A percentile compares a stretch with the other conserved stretches of the same genome.
Evolutionary conservation across 2,113 vertebrate genomes (phyloP).

Genomic region (Odobenus rosmarus): DNA sequence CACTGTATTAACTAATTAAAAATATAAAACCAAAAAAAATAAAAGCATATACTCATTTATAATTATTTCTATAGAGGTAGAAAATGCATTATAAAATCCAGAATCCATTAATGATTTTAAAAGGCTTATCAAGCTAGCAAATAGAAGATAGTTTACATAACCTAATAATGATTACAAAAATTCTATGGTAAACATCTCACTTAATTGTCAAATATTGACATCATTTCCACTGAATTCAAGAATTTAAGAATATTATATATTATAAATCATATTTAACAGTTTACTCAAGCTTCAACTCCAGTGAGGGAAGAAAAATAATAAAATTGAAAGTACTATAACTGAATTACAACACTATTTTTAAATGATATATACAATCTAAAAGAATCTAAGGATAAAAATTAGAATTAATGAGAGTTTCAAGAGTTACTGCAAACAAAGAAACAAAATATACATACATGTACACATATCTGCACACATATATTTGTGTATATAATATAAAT

Average conservation of each 20-base stretch:
- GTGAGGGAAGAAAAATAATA: background rate
- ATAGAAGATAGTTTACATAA: background rate
- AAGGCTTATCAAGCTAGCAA: background rate
- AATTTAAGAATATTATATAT: background rate
- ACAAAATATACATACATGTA: background rate
- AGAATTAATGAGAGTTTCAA: background rate
- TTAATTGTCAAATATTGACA: constrained; percentile 10
- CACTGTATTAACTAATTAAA: background rate
- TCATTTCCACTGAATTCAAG: background rate
- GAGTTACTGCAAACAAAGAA: background rate
- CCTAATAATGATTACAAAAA: background rate
- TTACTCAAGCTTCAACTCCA: background rate
- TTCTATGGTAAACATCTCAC: background rate
- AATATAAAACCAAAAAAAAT: background rate
- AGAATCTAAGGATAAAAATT: background rate
- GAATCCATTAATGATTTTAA: background rate
- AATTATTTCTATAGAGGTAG: background rate
- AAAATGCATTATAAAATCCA: background rate
- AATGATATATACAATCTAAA: background rate
- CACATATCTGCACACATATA: background rate
- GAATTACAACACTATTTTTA: background rate
- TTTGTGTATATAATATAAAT: background rate
- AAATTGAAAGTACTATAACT: background rate
- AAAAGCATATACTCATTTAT: background rate
- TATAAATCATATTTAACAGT: background rate